Percentiles rank a stretch among this genome's conserved stretches.
Conservation (phyloP, 2,113 vertebrate genomes). For the Dromiciops gliroides region DNA sequence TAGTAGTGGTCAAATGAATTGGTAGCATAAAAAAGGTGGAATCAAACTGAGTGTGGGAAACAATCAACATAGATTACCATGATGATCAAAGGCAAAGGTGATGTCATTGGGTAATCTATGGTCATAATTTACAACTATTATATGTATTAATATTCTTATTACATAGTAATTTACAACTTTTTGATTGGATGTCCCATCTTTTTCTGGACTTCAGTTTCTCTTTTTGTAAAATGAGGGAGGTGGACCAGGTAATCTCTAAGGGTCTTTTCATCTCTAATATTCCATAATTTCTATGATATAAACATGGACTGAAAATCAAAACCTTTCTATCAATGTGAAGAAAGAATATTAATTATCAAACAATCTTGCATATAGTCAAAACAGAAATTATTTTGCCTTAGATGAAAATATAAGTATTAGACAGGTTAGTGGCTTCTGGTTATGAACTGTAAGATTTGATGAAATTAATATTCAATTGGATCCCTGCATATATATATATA, state of each 20-base stretch:
- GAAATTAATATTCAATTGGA: constrained; percentile 17
- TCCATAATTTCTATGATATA: not conserved
- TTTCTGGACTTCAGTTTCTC: not conserved
- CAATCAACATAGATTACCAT: not conserved
- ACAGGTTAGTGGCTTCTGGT: not conserved
- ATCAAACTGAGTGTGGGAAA: not conserved
- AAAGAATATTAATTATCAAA: constrained; percentile 10
- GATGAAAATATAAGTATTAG: not conserved
- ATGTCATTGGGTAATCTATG: not conserved
- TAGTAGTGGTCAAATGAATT: not conserved
- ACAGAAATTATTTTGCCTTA: not conserved
- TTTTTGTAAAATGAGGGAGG: not conserved
- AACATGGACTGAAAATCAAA: not conserved
- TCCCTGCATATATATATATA: not conserved
- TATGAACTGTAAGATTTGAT: not conserved
- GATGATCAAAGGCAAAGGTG: not conserved
- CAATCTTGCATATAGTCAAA: constrained; percentile 6
- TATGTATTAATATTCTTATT: not conserved
- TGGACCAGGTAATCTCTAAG: not conserved
- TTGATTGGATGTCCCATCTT: not conserved
- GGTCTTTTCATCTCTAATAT: not conserved
- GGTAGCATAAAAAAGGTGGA: not conserved
- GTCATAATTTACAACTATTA: not conserved
- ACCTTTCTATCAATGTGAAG: not conserved
- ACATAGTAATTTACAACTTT: not conserved